These are phyloP conservation scores for Coleophora flavipennella DNA, from an alignment of 2,888 invertebrate species.

Conservation along the genomic window DNA sequence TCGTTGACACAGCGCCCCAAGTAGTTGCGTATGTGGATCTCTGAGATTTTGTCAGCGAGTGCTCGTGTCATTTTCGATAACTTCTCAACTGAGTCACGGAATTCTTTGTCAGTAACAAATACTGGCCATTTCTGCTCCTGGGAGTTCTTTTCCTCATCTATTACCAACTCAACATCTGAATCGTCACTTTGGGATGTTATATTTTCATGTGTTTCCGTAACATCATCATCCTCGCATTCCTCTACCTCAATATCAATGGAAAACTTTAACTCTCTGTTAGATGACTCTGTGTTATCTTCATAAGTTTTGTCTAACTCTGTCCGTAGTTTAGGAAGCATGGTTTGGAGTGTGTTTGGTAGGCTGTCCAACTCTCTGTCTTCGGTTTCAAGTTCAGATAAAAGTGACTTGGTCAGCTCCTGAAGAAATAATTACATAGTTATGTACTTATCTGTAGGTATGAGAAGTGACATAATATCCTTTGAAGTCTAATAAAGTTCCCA, in stretches of 20 bases:
- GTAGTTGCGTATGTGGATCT: slow-evolving; percentile 21
- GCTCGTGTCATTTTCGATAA: slow-evolving; percentile 9
- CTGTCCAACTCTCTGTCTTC: too few relatives aligned
- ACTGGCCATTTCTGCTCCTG: too few relatives aligned
- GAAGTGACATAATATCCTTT: too few relatives aligned
- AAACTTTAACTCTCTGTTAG: slow-evolving; percentile 10
- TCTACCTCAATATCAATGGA: slow-evolving; percentile 24
- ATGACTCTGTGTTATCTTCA: too few relatives aligned
- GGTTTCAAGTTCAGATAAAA: too few relatives aligned
- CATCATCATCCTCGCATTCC: slow-evolving; percentile 10
- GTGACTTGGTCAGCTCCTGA: background rate
- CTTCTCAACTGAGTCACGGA: slow-evolving; percentile 13
- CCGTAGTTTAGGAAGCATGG: background rate
- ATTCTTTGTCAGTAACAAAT: slow-evolving; percentile 2
- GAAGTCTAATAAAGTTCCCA: too few relatives aligned
- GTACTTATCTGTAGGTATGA: too few relatives aligned
- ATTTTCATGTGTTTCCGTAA: background rate
- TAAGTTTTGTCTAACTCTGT: background rate
- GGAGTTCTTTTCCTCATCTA: too few relatives aligned
- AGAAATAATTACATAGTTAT: background rate
- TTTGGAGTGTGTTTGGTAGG: background rate
- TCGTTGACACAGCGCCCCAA: slow-evolving; percentile 12
- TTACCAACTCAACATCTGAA: background rate
- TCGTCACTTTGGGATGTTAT: background rate
- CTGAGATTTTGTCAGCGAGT: slow-evolving; percentile 21